These are phyloP conservation scores for Scleropages formosus DNA, from an alignment of 2,797 vertebrate genomes.

Conservation along the genomic window DNA sequence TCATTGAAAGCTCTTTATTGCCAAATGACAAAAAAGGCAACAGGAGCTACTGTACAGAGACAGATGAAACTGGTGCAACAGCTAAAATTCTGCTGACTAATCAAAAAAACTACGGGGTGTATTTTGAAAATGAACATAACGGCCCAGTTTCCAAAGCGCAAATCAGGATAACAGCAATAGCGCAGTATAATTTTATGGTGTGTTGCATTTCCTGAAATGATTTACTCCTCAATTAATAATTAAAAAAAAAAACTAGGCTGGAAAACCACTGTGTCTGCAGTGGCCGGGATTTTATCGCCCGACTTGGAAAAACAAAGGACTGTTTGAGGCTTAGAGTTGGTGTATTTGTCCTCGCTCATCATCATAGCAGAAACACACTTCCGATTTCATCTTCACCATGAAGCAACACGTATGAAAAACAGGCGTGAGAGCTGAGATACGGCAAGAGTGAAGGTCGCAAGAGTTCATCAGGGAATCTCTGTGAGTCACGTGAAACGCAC, in stretches of 20 bases:
- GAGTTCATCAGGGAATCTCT: conserved; percentile 28
- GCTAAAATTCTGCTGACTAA: conserved; percentile 65
- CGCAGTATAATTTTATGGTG: too few species aligned
- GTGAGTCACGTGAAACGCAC: conserved; percentile 16
- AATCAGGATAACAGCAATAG: conserved; percentile 1
- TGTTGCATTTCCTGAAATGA: too few species aligned
- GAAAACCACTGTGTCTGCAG: neutral
- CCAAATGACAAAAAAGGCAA: conserved; percentile 37
- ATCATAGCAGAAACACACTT: too few species aligned
- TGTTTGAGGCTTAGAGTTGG: neutral
- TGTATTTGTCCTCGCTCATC: neutral
- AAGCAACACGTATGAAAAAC: neutral
- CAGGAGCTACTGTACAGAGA: conserved; percentile 51
- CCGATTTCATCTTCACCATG: neutral
- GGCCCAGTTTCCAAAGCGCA: conserved; percentile 44
- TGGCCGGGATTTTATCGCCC: too few species aligned
- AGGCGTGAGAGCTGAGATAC: neutral
- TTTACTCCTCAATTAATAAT: neutral
- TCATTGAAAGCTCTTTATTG: conserved; percentile 37
- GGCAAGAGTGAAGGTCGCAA: conserved; percentile 2
- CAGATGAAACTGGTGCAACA: conserved; percentile 58
- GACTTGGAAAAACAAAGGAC: neutral
- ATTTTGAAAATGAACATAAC: conserved; percentile 44
- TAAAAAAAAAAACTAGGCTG: neutral
- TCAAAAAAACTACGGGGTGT: conserved; percentile 60